Conservation (phyloP, 2,113 vertebrate species). For the Leptobrachium leishanense region DNA sequence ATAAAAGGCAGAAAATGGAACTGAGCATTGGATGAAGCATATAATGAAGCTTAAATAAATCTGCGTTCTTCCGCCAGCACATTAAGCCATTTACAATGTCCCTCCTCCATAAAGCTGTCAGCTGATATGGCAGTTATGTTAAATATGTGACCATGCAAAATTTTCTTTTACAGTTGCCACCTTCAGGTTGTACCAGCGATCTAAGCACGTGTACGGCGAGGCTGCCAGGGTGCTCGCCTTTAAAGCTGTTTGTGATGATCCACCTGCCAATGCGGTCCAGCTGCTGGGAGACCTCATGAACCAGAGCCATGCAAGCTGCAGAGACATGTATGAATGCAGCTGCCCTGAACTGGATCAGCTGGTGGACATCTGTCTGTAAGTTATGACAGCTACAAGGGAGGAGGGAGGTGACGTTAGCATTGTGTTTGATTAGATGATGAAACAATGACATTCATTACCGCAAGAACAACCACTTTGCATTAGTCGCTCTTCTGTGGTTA, state of each 20-base stretch:
- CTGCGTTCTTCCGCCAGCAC: too few relatives aligned
- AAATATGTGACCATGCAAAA: not conserved
- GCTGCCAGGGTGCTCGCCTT: constrained; percentile 87
- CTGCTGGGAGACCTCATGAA: constrained; percentile 91
- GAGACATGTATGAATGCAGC: constrained; percentile 93
- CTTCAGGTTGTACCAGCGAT: constrained; percentile 89
- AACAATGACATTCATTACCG: constrained; percentile 51
- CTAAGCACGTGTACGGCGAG: constrained; percentile 90
- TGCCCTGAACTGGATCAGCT: constrained; percentile 90
- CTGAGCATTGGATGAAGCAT: too few relatives aligned
- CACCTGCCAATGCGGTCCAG: constrained; percentile 66
- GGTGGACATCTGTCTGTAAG: constrained; percentile 92
- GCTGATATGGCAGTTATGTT: too few relatives aligned
- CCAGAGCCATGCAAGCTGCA: constrained; percentile 90
- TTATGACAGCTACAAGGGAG: constrained; percentile 50
- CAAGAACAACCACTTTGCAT: constrained; percentile 43
- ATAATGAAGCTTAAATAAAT: too few relatives aligned
- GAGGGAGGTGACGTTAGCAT: constrained; percentile 27
- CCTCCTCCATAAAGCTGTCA: too few relatives aligned
- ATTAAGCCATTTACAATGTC: too few relatives aligned
- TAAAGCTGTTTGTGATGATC: constrained; percentile 77
- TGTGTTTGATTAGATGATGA: constrained; percentile 53
- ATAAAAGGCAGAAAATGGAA: too few relatives aligned
- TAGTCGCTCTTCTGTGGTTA: too few relatives aligned
- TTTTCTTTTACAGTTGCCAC: constrained; percentile 66